Evolutionary conservation across 2,797 vertebrate species (phyloP), one percentile per base, ranked within the genome.

Genomic region (Avahi laniger): DNA sequence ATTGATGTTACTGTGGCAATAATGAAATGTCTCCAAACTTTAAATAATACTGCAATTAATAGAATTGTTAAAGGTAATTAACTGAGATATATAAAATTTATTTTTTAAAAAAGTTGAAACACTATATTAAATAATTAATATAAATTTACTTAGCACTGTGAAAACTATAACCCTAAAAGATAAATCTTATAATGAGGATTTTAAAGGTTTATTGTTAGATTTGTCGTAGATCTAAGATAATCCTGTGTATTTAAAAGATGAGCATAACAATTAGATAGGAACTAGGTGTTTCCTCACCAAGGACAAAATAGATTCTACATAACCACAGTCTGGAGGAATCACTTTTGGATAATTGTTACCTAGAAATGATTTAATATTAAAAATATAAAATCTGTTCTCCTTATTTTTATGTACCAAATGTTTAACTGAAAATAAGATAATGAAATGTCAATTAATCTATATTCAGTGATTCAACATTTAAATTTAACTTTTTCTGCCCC

Each of bases 151-250:
- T 73, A 93, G 38, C 24, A 73, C 17, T 87, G 8, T 88, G 67
- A 82, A 82, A 72, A 54, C 20, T 90, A 20, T 63, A 73, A 41
- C 93, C 15, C 50, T 97, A 76, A 89, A 93, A 91, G 48, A 76
- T 69, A 69, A 67, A 92, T 79, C 72, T 80, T 81, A 82, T 4
- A 82, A 24, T 81, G 46, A 76, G 15, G 54, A 94, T 54, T 63
- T 86, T 41, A 92, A 89, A 86, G 22, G 5, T 80, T 18, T 80
- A 50, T 73, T 50, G 15, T 69, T 87, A 83, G 46, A 50, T 85
- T 38, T 88, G 30, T 12, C 88, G 57, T 83, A 50, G 26, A 41
- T 79, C 48, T 92, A 63, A 89, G n/a, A 54, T 48, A 80, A 80
- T 59, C 46, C 17, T 89, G n/a, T 76, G 35, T 90, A 57, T 59